Evolutionary conservation across 2,888 invertebrate species (phyloP).

Genomic region (Nephrotoma guestfalica): DNA sequence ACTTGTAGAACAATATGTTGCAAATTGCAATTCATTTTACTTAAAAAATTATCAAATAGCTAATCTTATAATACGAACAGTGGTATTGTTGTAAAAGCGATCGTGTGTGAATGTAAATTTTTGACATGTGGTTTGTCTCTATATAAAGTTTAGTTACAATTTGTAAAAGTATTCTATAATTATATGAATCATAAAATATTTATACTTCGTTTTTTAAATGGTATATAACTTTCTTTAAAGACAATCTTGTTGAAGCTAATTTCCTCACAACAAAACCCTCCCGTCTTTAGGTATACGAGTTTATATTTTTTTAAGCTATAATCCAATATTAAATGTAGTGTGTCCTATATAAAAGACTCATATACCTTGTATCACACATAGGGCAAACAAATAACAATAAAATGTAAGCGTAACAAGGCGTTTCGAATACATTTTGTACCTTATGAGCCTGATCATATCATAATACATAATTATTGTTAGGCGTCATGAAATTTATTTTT

Average conservation of each 20-base stretch:
- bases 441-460: not conserved
- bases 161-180: not conserved
- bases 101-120: too few relatives aligned
- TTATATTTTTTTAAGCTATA: not conserved
- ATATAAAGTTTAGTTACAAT: not conserved
- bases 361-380: not conserved
- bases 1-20: not conserved
- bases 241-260: too few relatives aligned
- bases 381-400: not conserved
- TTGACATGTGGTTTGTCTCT: too few relatives aligned
- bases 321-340: not conserved
- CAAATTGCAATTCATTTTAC: not conserved
- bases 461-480: not conserved
- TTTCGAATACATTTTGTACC: not conserved
- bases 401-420: not conserved
- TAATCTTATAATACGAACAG: not conserved
- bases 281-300: not conserved
- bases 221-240: too few relatives aligned
- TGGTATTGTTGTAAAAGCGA: not conserved
- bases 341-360: not conserved
- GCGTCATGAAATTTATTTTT: not conserved
- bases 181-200: too few relatives aligned
- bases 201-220: too few relatives aligned
- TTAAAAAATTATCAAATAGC: not conserved
- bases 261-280: too few relatives aligned